Conservation (phyloP, 1,140 invertebrate species). For the Augochlora pura region DNA sequence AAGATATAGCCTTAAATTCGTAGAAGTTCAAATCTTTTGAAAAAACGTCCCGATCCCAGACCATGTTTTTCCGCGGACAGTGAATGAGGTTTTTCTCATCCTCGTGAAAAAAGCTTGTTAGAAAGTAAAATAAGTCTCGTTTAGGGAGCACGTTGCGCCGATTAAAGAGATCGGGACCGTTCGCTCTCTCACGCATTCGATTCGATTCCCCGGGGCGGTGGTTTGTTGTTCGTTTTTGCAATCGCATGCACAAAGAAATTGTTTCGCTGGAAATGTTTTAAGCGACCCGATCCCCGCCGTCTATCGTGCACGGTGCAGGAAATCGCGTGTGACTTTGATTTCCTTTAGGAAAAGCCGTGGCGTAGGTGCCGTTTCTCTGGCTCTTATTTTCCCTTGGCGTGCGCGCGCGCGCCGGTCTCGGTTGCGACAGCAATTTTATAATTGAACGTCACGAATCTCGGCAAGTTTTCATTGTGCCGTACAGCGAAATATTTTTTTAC, state of each 20-base stretch:
- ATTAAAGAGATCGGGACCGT: conserved; percentile 40
- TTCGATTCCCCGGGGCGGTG: not conserved
- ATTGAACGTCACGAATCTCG: too few relatives aligned
- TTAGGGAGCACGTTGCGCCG: conserved; percentile 19
- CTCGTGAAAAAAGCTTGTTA: not conserved
- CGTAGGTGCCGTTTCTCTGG: too few relatives aligned
- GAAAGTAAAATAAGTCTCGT: conserved; percentile 46
- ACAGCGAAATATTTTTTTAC: not conserved
- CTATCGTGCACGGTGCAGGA: not conserved
- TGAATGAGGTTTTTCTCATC: not conserved
- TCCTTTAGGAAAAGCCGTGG: too few relatives aligned
- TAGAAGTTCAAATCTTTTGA: not conserved
- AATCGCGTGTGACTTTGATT: too few relatives aligned
- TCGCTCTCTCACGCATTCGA: conserved; percentile 20
- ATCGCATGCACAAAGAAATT: conserved; percentile 2
- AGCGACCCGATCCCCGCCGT: not conserved
- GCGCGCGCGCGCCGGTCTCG: too few relatives aligned
- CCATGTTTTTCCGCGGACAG: not conserved
- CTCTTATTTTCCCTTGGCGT: too few relatives aligned
- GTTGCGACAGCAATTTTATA: too few relatives aligned
- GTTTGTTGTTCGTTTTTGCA: not conserved
- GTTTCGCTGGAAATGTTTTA: conserved; percentile 2
- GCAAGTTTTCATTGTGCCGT: too few relatives aligned
- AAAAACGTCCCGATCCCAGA: not conserved
- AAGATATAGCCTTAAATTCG: not conserved